Conservation (phyloP, 2,113 vertebrate species). For the Thamnophis sirtalis region DNA sequence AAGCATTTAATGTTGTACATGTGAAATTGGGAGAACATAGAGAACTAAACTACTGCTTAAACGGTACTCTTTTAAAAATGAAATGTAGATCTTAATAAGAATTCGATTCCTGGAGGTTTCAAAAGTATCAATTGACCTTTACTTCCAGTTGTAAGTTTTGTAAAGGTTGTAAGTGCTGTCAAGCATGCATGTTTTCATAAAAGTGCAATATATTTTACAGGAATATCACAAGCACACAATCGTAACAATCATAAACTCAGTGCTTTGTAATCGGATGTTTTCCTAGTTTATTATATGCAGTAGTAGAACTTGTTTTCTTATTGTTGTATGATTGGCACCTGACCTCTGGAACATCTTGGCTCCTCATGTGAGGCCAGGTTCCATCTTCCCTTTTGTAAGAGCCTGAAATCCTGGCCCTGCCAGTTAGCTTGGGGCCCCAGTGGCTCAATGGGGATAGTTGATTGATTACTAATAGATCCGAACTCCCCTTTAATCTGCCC, state of each 20-base stretch:
- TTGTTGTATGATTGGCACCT: neutral
- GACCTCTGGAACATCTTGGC: too few species aligned
- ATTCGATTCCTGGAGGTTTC: neutral
- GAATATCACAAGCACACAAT: slow-evolving; percentile 2
- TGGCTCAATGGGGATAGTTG: too few species aligned
- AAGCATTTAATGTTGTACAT: neutral
- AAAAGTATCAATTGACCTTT: neutral
- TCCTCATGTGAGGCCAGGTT: too few species aligned
- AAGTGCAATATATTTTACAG: slow-evolving; percentile 10
- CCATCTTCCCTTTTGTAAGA: too few species aligned
- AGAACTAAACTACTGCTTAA: neutral
- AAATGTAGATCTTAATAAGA: neutral
- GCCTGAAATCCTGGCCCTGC: too few species aligned
- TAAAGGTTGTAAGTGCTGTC: neutral
- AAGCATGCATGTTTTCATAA: neutral
- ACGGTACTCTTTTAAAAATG: neutral
- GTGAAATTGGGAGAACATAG: neutral
- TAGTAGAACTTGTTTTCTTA: slow-evolving; percentile 26
- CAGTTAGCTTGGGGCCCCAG: too few species aligned
- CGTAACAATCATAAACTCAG: neutral
- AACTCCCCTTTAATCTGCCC: too few species aligned
- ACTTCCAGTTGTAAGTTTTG: neutral
- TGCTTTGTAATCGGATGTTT: neutral
- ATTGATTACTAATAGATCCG: too few species aligned
- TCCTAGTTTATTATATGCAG: neutral